Evolutionary conservation across 2,888 invertebrate species (phyloP), one percentile per base, ranked within the genome.

Genomic region (Heliconius aoede): DNA sequence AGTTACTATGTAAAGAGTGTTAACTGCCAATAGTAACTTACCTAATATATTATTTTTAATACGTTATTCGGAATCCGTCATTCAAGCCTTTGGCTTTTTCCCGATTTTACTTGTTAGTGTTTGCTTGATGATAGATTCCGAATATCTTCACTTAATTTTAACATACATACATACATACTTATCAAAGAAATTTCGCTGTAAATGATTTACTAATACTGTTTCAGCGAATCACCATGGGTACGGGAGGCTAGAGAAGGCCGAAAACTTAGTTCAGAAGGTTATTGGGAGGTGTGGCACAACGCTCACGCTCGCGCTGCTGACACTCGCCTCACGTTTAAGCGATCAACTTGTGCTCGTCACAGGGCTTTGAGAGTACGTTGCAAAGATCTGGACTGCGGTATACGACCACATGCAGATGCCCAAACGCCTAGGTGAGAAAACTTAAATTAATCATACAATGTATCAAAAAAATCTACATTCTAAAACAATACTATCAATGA

Each of bases 281-380:
- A 96, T 86, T 96, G 95, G 90, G 95, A 96, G 82, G 91, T 96
- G 73, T 94, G 95, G 86, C 95, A 95, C 84, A 92, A 95, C 65
- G 88, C 91, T 24, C 95, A 93, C 61, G 91, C 91, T 24, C 94
- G 95, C 51, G 92, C 92, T 13, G 92, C 91, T 4, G 95, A 95
- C 85, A 95, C 96, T 1, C 95, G 95, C n/a, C 91, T 97, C 28
- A 95, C 96, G 3, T 97, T 97, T 88, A 94, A 95, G 72, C 94
- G 95, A 46, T 95, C 96, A 0, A 84, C 92, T 4, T 97, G 97
- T 87, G 86, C 94, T 15, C 94, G 94, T 32, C 95, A 95, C 72
- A 95, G 96, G 78, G 96, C 97, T 2, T 94, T 97, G 40, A 94
- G 95, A 80, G 96, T 97, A 30, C 95, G 95, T 76, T 97, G 97